Base-by-base conservation (phyloP, 2,113 vertebrate species). In the Euleptes europaea region DNA sequence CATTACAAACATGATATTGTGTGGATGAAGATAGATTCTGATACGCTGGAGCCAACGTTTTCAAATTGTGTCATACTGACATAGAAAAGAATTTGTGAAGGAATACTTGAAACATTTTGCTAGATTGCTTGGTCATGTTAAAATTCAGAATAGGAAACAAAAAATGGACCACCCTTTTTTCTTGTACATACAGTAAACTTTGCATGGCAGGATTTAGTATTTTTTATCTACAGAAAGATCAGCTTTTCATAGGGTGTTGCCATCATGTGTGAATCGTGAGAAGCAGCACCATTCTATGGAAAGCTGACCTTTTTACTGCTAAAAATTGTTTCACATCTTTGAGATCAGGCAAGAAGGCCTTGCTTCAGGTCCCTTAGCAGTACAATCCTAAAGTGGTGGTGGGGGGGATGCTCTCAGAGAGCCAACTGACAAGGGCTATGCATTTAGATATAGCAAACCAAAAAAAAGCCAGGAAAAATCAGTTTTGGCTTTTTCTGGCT, bases 31-130 rank as follows among this genome's bases (percentile, higher is more conserved):
- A 57, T 38, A 84, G 88, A 85, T 93, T 75, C 70, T 69, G 51
- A 86, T 77, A 60, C 84, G 80, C 47, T 86, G 57, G 44, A 92
- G 44, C 54, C 86, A 90, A 88, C 89, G 84, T 87, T 88, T 94
- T 44, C 71, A 85, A 78, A 51, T 89, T 91, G 5, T 65, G 70
- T 90, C 71, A 82, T 54, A 82, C 70, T 89, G 88, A 86, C 72
- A 90, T 4, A 83, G 86, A 83, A 87, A 84, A 88, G 42, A 13
- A 74, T 21, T 54, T 89, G 69, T 75, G 49, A 89, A 47, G 10
- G 66, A 1, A 1, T 0, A 0, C 0, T 35, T 21, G 73, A 8
- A 76, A 78, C 78, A 31, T 70, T 78, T 60, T 78, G 17, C 10
- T n/a, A 5, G 75, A 82, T 70, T 70, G n/a, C 49, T 80, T 87